Evolutionary conservation across 2,113 vertebrate species (phyloP).

Genomic region (Eudyptes chrysolophus): DNA sequence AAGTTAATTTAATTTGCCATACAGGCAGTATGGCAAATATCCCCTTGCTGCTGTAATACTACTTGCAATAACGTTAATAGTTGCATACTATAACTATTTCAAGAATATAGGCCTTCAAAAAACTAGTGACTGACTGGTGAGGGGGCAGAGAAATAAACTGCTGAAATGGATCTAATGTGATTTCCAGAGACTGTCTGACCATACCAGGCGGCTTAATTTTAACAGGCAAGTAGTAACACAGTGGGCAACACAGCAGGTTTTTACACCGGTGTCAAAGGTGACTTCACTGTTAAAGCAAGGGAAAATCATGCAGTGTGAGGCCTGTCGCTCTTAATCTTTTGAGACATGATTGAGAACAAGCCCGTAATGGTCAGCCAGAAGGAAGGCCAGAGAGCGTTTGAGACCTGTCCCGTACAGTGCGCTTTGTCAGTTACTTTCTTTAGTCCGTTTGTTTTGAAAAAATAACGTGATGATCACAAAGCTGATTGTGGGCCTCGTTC

Average conservation of each 20-base stretch:
- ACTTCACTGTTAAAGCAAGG: background rate
- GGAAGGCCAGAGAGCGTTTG: background rate
- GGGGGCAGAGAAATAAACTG: background rate
- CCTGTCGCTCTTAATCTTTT: background rate
- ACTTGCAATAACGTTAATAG: background rate
- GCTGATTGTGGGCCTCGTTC: background rate
- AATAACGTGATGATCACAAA: background rate
- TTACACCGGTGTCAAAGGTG: background rate
- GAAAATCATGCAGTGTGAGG: background rate
- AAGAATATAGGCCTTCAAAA: background rate
- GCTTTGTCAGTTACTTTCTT: background rate
- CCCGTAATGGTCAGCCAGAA: background rate
- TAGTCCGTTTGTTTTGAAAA: background rate
- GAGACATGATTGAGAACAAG: background rate
- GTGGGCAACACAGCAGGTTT: background rate
- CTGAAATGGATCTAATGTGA: background rate
- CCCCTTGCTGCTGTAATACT: background rate
- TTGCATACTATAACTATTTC: background rate
- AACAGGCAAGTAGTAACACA: background rate
- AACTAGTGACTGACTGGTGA: background rate
- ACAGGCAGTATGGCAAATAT: background rate
- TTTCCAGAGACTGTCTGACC: background rate
- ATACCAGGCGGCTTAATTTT: background rate
- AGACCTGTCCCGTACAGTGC: background rate
- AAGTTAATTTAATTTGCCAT: background rate